Evolutionary conservation across 2,888 invertebrate genomes (phyloP), one percentile per base, ranked within the genome.

Genomic region (Drosophila anomelani): DNA sequence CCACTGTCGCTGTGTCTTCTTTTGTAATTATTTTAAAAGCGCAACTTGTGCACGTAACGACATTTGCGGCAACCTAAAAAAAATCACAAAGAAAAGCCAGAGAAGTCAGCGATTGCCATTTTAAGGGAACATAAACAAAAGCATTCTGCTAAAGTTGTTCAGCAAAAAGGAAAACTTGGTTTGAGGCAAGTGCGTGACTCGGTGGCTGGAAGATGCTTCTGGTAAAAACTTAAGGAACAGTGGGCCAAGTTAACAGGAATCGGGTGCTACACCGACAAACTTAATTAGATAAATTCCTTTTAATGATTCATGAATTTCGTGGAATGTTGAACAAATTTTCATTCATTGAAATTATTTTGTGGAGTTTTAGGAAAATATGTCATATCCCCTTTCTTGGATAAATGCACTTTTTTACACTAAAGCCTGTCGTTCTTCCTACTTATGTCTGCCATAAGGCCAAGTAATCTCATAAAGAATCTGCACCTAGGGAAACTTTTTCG

Each of bases 21-120:
- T 85, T 81, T 82, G 83, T 85, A 85, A 87, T 85, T 87, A 85
- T 85, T 87, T 85, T 87, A 85, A 85, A 88, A 88, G 88, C 81
- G 78, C 88, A 85, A 85, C 88, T 88, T 85, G 83, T 88, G 84
- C 88, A 88, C 85, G 85, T 87, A 85, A 84, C 78, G 79, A 85
- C 85, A 87, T 80, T 85, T 85, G 85, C 79, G 69, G 80, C 87
- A 84, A 79, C 83, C 77, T 49, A 57, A 3, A 49, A 54, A 53
- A 26, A 41, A 61, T 38, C 34, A 67, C 64, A 54, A 69, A 41
- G 69, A 53, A 53, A 51, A 36, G 46, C 34, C 29, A n/a, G 44
- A 56, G 53, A 60, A 74, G 67, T 56, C 75, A 73, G 53, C 85
- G 73, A 84, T 87, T 84, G 84, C 85, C 87, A 86, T 85, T 85